Evolutionary conservation across 2,113 vertebrate species (phyloP).

Genomic region (Acanthochromis polyacanthus): DNA sequence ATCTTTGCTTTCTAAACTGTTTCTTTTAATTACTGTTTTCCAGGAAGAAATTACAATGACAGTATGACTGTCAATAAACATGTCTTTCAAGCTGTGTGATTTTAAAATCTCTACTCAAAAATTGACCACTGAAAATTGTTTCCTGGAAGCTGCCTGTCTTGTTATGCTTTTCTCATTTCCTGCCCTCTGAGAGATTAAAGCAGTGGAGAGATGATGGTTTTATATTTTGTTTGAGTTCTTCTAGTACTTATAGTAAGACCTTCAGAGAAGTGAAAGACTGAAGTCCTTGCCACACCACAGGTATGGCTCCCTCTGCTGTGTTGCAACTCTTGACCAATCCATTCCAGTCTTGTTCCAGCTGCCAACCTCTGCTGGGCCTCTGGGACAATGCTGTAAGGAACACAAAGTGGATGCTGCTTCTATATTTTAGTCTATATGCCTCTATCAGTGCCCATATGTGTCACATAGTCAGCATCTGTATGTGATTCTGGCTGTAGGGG

Average conservation of each 20-base stretch:
- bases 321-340: slow-evolving; percentile 17
- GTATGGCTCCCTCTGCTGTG: slow-evolving; percentile 68
- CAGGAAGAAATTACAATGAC: slow-evolving; percentile 60
- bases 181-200: slow-evolving; percentile 26
- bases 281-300: slow-evolving; percentile 45
- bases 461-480: slow-evolving; percentile 9
- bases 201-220: slow-evolving; percentile 37
- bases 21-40: slow-evolving; percentile 74
- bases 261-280: slow-evolving; percentile 16
- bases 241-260: slow-evolving; percentile 10
- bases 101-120: slow-evolving; percentile 26
- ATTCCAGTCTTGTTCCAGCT: slow-evolving; percentile 19
- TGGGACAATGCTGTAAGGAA: slow-evolving; percentile 18
- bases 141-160: slow-evolving; percentile 14
- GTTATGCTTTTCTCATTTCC: slow-evolving; percentile 25
- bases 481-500: slow-evolving; percentile 32
- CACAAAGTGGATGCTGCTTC: slow-evolving; percentile 11
- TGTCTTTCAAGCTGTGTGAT: slow-evolving; percentile 27
- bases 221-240: slow-evolving; percentile 36
- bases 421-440: slow-evolving; percentile 19
- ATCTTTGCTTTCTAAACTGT: slow-evolving; percentile 43
- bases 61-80: slow-evolving; percentile 66
- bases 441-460: slow-evolving; percentile 32
- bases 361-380: slow-evolving; percentile 42
- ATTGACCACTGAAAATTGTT: slow-evolving; percentile 29